Base-by-base conservation (phyloP, 2,113 vertebrate species). In the Phylloscopus whistleri region DNA sequence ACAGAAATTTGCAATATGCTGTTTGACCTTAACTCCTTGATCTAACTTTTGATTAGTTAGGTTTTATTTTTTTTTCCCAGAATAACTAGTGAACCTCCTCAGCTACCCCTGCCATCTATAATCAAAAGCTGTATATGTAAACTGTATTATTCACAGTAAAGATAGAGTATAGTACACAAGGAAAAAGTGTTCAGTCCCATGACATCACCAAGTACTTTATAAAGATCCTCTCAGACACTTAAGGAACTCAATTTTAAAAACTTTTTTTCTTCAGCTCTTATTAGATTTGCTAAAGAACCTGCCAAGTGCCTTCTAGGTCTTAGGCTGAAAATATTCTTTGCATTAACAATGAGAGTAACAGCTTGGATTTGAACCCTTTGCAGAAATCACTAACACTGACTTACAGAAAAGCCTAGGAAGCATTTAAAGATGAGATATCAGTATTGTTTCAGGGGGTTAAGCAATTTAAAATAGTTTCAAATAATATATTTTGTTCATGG, bases 121-220 rank as follows among this genome's bases (percentile, higher is more conserved):
- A 56, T 43, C 30, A 53, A 43, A 20, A 82, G 2, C 3, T 51
- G 28, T 28, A 33, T 0, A 1, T 0, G 1, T 51, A 70, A 91
- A 63, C 46, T 22, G 3, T 41, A 22, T 52, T 17, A 51, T 64
- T 85, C 24, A 60, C 17, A 17, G 23, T 28, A 64, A 55, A 86
- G 17, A 20, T 23, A 41, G 3, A 37, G 13, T 28, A 24, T 3
- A 28, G 10, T 22, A 49, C 20, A n/a, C 23, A 83, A 24, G 23
- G 23, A 73, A 84, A 92, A 66, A 7, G 4, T 52, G 7, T 67
- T 48, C 43, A 41, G 20, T 28, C 11, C 68, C 27, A 37, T 51
- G 17, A 51, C 7, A 59, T 55, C 27, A 59, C 8, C 43, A 82
- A 74, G 23, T 41, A 35, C 15, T 66, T 92, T 18, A 27, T 33